Evolutionary conservation across 2,797 vertebrate genomes (phyloP), one percentile per base, ranked within the genome.

Genomic region (Eurystomus glaucurus): DNA sequence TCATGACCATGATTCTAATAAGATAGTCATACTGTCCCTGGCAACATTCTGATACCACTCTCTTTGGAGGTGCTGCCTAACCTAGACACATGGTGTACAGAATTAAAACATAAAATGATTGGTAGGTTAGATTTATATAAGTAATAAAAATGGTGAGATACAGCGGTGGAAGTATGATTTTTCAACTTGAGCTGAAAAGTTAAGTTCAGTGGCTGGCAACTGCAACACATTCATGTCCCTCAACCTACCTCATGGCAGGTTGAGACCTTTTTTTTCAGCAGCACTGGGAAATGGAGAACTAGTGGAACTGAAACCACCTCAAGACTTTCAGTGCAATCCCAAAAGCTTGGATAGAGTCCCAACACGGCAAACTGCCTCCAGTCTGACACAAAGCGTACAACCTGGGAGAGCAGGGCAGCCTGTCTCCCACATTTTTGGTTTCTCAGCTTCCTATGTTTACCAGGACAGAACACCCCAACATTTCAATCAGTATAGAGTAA

Each of bases 241-340:
- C 37, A 37, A 37, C 37, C 37, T 37, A 37, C 37, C 37, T 37
- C 37, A 37, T 0, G 1, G 16, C 6, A 71, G 11, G 4, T 1
- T 58, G 11, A 66, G 7, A 10, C 11, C 8, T 45, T 50, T 77
- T 37, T 46, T 41, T 35, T 23, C 22, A 82, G 43, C 37, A 66
- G 9, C 19, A 35, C 21, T 50, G 6, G 22, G 26, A 60, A 62
- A 85, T 46, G 22, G 25, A 69, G 23, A 80, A 51, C 9, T 1
- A 0, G 6, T 76, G 50, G 50, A 84, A 65, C 35, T 26, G 41
- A 74, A 60, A 29, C 17, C 57, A 8, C 46, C 9, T 46, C 1
- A 4, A 51, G 66, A 25, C 5, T 43, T 74, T 28, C 17, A 41
- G 25, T 64, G 64, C 46, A 64, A 72, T 86, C 71, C 39, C n/a